Evolutionary conservation across 2,113 vertebrate genomes (phyloP).

Genomic region (Sarotherodon lohbergeri): DNA sequence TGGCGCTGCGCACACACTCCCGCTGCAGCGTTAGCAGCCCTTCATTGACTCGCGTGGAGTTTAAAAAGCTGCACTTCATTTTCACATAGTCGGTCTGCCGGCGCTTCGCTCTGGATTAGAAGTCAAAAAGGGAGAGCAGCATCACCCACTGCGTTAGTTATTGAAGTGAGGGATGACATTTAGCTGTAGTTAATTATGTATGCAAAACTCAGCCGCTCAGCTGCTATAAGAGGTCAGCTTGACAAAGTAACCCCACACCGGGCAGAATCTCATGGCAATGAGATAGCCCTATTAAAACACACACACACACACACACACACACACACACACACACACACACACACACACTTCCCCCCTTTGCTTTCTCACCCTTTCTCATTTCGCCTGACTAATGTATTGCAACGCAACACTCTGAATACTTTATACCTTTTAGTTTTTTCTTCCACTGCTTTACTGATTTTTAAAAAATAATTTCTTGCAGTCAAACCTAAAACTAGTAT

Average conservation of each 20-base stretch:
- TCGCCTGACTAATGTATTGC: not conserved
- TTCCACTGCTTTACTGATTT: not conserved
- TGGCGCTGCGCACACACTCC: not conserved
- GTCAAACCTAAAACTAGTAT: not conserved
- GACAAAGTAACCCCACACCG: slow-evolving; percentile 68
- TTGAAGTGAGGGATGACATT: slow-evolving; percentile 73
- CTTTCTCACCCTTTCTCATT: slow-evolving; percentile 16
- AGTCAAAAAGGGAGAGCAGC: slow-evolving; percentile 58
- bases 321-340: slow-evolving; percentile 20
- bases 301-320: slow-evolving; percentile 20
- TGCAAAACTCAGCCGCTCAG: slow-evolving; percentile 69
- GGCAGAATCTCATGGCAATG: slow-evolving; percentile 55
- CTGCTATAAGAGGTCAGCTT: slow-evolving; percentile 68
- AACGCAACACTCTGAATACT: not conserved
- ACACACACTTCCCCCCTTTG: slow-evolving; percentile 12
- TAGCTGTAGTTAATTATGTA: slow-evolving; percentile 74
- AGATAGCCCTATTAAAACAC: slow-evolving; percentile 61
- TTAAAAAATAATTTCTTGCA: not conserved
- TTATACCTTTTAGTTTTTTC: not conserved
- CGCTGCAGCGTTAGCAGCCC: not conserved
- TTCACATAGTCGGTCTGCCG: slow-evolving; percentile 29
- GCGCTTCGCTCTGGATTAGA: slow-evolving; percentile 39
- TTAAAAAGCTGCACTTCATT: slow-evolving; percentile 50
- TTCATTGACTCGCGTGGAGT: slow-evolving; percentile 25
- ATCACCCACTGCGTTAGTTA: slow-evolving; percentile 64